These are phyloP conservation scores for Myiozetetes cayanensis DNA, from an alignment of 2,113 vertebrate species.

Conservation along the genomic window DNA sequence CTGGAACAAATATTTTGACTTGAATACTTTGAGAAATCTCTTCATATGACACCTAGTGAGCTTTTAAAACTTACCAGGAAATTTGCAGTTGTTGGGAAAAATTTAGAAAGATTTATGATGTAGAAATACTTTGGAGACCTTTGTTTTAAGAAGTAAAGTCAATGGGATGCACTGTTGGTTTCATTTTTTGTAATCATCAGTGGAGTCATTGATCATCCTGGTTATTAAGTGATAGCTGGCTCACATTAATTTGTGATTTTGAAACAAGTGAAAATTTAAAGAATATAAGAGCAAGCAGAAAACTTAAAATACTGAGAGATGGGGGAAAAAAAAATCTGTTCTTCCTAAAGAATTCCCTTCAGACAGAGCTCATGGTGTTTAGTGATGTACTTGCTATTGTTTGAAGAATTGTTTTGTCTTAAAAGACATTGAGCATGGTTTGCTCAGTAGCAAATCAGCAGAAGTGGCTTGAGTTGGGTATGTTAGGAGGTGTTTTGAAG, in stretches of 20 bases:
- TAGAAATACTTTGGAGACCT: constrained; percentile 91
- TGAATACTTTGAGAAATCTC: constrained; percentile 99
- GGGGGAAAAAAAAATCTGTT: constrained; percentile 90
- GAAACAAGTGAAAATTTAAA: constrained; percentile 79
- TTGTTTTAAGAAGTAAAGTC: constrained; percentile 89
- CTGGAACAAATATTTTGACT: constrained; percentile 99
- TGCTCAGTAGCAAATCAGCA: constrained; percentile 71
- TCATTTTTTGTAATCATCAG: constrained; percentile 90
- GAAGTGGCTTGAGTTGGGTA: constrained; percentile 70
- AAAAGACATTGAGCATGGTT: constrained; percentile 77
- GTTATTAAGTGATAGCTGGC: constrained; percentile 81
- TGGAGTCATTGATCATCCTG: constrained; percentile 82
- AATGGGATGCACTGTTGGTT: constrained; percentile 85
- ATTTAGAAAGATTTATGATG: constrained; percentile 90
- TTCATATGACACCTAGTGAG: constrained; percentile 99
- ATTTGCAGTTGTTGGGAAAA: constrained; percentile 86
- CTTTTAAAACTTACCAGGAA: constrained; percentile 98
- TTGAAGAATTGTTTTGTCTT: constrained; percentile 92
- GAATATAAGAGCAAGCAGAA: constrained; percentile 81
- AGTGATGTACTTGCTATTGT: constrained; percentile 94
- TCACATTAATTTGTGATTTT: constrained; percentile 87
- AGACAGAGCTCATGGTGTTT: constrained; percentile 92
- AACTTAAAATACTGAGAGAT: constrained; percentile 79
- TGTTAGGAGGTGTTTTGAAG: constrained; percentile 77
- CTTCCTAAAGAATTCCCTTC: constrained; percentile 95